phyloP scores from a whole-genome alignment of 2,113 vertebrate genomes.

The Nothoprocta pentlandii region DNA sequence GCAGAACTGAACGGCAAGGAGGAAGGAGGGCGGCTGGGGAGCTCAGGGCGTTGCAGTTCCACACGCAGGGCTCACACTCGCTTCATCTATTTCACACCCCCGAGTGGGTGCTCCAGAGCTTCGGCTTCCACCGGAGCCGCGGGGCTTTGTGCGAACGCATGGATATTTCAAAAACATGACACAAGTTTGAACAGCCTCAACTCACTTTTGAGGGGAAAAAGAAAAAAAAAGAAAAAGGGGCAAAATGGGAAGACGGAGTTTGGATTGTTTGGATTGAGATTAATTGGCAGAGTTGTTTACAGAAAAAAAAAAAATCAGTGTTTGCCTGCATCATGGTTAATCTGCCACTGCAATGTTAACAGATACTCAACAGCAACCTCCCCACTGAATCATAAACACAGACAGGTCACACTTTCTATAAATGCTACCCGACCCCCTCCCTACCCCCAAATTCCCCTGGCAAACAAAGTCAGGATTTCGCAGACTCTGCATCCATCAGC shows the following conservation, averaged over 20 bases:
- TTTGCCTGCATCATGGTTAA: neutral
- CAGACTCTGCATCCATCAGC: neutral
- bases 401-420: neutral
- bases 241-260: neutral
- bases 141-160: neutral
- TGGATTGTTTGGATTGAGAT: neutral
- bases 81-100: neutral
- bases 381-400: neutral
- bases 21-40: neutral
- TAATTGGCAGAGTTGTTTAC: neutral
- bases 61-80: neutral
- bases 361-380: neutral
- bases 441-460: neutral
- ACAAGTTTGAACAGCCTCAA: neutral
- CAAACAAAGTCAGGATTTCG: neutral
- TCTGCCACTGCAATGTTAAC: neutral
- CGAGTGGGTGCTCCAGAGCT: neutral
- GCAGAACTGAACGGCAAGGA: neutral
- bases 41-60: neutral
- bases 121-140: neutral
- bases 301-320: neutral
- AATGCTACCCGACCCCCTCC: neutral
- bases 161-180: neutral
- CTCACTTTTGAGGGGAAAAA: neutral
- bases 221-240: neutral